Conservation (phyloP, 1,140 invertebrate genomes). For the Onthophagus taurus region DNA sequence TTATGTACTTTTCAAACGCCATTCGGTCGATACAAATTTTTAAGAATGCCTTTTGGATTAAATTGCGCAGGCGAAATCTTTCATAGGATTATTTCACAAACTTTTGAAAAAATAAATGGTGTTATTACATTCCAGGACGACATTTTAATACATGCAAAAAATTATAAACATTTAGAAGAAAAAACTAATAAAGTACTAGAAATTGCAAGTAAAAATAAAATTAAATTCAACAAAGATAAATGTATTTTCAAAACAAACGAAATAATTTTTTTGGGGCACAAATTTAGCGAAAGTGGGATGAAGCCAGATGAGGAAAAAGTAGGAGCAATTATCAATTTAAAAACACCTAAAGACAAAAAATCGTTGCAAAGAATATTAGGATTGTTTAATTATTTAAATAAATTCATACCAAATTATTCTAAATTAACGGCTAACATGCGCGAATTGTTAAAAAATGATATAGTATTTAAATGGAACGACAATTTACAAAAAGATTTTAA, state of each 20-base stretch:
- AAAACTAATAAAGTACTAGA: slow-evolving; percentile 23
- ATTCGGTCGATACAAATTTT: slow-evolving; percentile 4
- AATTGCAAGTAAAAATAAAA: not conserved
- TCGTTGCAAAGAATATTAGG: slow-evolving; percentile 25
- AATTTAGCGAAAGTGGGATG: not conserved
- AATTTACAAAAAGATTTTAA: slow-evolving; percentile 22
- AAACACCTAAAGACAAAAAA: not conserved
- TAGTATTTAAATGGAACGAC: slow-evolving; percentile 21
- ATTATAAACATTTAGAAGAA: too few relatives aligned
- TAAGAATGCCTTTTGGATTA: slow-evolving; percentile 24
- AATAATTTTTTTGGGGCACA: slow-evolving; percentile 1
- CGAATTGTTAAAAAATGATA: slow-evolving; percentile 19
- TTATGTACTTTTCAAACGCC: slow-evolving; percentile 3
- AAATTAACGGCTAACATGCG: slow-evolving; percentile 20
- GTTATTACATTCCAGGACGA: slow-evolving; percentile 32
- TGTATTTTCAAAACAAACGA: not conserved
- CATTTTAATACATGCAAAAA: slow-evolving; percentile 22
- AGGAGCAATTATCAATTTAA: not conserved
- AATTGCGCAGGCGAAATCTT: slow-evolving; percentile 25
- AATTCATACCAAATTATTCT: slow-evolving; percentile 30
- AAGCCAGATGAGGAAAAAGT: not conserved
- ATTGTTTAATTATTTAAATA: slow-evolving; percentile 27
- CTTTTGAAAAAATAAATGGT: slow-evolving; percentile 26
- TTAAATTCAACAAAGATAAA: not conserved
- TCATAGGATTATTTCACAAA: slow-evolving; percentile 25